phyloP scores from a whole-genome alignment of 2,113 vertebrate genomes.

The Festucalex cinctus region DNA sequence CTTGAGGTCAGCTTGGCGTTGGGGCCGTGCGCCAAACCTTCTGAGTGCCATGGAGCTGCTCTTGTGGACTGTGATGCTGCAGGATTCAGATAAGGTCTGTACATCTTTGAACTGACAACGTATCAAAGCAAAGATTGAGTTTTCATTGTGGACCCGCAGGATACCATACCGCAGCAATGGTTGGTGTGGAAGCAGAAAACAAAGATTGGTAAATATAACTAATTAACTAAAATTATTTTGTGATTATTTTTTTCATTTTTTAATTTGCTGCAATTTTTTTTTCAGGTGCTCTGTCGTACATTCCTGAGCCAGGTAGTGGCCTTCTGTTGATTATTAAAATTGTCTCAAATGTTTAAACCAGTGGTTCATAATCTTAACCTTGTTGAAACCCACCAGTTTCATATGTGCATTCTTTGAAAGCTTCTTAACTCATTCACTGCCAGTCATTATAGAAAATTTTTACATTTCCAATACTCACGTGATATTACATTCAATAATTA shows the following conservation, averaged over 20 bases:
- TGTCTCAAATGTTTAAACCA: too few relatives aligned
- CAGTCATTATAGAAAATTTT: too few relatives aligned
- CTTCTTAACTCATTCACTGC: too few relatives aligned
- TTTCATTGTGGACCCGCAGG: slow-evolving; percentile 47
- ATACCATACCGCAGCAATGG: slow-evolving; percentile 73
- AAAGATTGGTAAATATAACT: slow-evolving; percentile 61
- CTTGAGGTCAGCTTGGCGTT: slow-evolving; percentile 70
- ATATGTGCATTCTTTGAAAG: too few relatives aligned
- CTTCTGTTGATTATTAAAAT: not conserved
- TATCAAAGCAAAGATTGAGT: not conserved
- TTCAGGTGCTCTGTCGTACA: slow-evolving; percentile 69
- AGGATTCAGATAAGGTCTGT: slow-evolving; percentile 69
- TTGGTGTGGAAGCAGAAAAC: slow-evolving; percentile 75
- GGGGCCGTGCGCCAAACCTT: slow-evolving; percentile 62
- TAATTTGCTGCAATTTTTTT: not conserved
- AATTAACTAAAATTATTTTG: not conserved
- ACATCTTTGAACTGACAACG: not conserved
- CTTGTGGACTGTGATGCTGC: slow-evolving; percentile 67
- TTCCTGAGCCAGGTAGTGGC: slow-evolving; percentile 68
- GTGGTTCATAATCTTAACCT: too few relatives aligned
- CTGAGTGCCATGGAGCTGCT: slow-evolving; percentile 72
- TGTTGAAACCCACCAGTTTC: too few relatives aligned
- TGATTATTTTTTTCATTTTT: slow-evolving; percentile 9
- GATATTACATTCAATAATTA: too few relatives aligned
- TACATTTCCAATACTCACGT: too few relatives aligned